phyloP scores from a whole-genome alignment of 2,888 invertebrate genomes.

The Beris morrisii region DNA sequence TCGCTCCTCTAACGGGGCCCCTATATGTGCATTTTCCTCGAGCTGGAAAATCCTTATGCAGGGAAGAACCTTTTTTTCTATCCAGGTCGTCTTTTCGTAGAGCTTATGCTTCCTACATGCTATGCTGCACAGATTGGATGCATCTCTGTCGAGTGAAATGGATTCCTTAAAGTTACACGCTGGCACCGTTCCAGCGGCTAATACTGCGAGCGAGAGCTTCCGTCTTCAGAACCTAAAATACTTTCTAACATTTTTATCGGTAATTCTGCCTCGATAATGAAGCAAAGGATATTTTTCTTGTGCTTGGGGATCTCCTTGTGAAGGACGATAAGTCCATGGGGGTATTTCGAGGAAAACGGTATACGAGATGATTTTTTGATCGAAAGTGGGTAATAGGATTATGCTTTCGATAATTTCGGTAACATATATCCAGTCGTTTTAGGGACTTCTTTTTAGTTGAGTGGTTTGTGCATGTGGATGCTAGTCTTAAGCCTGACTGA shows the following conservation, averaged over 20 bases:
- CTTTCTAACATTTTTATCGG: conserved; percentile 33
- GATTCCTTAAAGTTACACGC: conserved; percentile 17
- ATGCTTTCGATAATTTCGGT: conserved; percentile 26
- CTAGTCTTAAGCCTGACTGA: too few relatives aligned
- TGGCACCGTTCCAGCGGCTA: conserved; percentile 18
- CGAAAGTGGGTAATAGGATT: conserved; percentile 30
- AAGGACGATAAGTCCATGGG: background rate
- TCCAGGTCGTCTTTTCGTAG: background rate
- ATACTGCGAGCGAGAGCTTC: conserved; percentile 17
- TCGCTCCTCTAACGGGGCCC: conserved; percentile 21
- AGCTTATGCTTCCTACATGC: conserved; percentile 8
- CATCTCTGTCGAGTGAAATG: conserved; percentile 9
- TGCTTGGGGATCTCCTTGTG: background rate
- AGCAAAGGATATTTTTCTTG: conserved; percentile 33
- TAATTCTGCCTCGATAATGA: conserved; percentile 29
- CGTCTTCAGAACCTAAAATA: background rate
- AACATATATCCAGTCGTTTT: conserved; percentile 15
- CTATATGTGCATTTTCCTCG: conserved; percentile 9
- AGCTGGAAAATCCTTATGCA: background rate
- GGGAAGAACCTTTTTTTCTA: background rate
- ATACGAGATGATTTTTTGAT: conserved; percentile 20
- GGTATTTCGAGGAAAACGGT: background rate
- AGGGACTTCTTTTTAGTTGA: background rate
- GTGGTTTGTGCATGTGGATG: too few relatives aligned
- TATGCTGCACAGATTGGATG: conserved; percentile 14